Percentiles rank a stretch among this genome's conserved stretches.
Evolutionary conservation across 2,797 vertebrate genomes (phyloP).

Genomic region (Cuculus canorus): DNA sequence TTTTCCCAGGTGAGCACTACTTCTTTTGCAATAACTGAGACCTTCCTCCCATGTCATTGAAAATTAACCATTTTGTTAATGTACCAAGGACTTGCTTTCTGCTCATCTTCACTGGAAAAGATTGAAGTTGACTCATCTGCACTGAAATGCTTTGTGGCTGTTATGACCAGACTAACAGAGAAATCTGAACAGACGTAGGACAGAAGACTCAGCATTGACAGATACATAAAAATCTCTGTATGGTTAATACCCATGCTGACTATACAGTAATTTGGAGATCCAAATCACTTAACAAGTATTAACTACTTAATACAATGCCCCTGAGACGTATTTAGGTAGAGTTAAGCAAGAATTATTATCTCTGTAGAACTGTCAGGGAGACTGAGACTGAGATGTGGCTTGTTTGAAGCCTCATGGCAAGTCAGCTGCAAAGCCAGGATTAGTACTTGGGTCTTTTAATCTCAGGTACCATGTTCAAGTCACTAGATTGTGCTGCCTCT

Average conservation of each 20-base stretch:
- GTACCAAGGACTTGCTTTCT: not conserved
- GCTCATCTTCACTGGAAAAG: not conserved
- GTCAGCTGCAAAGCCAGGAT: constrained; percentile 36
- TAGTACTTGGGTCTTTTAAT: constrained; percentile 13
- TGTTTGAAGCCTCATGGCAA: constrained; percentile 26
- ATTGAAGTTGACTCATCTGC: not conserved
- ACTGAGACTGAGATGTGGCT: constrained; percentile 8
- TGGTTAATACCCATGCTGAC: constrained; percentile 49
- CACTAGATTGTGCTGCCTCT: not conserved
- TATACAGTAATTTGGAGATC: constrained; percentile 39
- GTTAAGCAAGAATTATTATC: constrained; percentile 57
- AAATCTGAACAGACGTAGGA: constrained; percentile 1
- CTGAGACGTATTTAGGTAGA: constrained; percentile 43
- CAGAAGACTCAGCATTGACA: constrained; percentile 18
- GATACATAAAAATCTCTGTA: constrained; percentile 1
- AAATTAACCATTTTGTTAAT: not conserved
- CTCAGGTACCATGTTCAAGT: constrained; percentile 5
- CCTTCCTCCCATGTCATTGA: not conserved
- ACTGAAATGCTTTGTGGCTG: not conserved
- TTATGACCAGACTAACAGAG: not conserved
- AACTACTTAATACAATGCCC: constrained; percentile 41
- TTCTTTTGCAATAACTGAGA: not conserved
- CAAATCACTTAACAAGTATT: constrained; percentile 59
- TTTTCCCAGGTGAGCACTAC: not conserved
- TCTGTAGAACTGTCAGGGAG: constrained; percentile 1